phyloP scores from a whole-genome alignment of 2,113 vertebrate genomes.

The Festucalex cinctus region DNA sequence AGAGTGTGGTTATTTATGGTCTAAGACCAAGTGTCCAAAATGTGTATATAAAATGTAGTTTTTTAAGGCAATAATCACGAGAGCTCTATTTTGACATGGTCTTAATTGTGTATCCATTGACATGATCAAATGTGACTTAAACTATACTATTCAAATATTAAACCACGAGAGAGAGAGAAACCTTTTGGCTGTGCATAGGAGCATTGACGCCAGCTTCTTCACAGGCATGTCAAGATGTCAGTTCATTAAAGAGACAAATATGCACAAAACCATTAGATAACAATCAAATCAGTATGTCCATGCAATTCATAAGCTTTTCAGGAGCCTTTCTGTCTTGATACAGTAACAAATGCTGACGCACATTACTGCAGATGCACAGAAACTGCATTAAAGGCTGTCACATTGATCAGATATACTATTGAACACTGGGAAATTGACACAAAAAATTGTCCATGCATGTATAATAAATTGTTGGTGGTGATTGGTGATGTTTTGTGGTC shows the following conservation, averaged over 20 bases:
- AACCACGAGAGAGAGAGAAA: not conserved
- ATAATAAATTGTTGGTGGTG: conserved; percentile 11
- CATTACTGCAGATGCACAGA: conserved; percentile 13
- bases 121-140: not conserved
- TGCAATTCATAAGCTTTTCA: conserved; percentile 8
- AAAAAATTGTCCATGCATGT: conserved; percentile 11
- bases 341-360: conserved; percentile 4
- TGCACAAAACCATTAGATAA: conserved; percentile 11
- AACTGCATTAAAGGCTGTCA: conserved; percentile 13
- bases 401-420: conserved; percentile 29
- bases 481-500: conserved; percentile 1
- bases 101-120: not conserved
- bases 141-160: not conserved
- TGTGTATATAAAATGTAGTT: not conserved
- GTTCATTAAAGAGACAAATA: conserved; percentile 14
- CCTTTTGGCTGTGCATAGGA: not conserved
- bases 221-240: conserved; percentile 2
- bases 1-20: not conserved
- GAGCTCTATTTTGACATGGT: not conserved
- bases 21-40: not conserved
- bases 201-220: not conserved
- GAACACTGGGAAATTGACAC: conserved; percentile 19
- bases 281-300: not conserved
- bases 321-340: conserved; percentile 7
- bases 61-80: not conserved